Conservation (phyloP, 2,797 vertebrate genomes). For the Arnoldichthys spilopterus region DNA sequence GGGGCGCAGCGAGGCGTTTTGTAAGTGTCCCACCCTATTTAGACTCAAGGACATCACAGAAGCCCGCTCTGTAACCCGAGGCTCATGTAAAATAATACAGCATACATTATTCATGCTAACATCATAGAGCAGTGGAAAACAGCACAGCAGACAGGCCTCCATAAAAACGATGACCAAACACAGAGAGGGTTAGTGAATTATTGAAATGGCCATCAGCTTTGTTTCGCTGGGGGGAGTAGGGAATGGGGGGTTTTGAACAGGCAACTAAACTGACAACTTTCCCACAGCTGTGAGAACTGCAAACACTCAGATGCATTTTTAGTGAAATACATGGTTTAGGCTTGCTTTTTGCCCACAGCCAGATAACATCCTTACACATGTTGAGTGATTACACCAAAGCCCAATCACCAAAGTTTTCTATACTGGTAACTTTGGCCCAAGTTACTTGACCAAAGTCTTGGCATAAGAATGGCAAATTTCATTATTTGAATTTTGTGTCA, state of each 20-base stretch:
- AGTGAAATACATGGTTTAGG: neutral
- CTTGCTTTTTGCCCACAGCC: neutral
- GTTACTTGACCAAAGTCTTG: constrained; percentile 19
- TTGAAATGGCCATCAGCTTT: constrained; percentile 55
- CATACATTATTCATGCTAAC: constrained; percentile 64
- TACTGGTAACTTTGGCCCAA: neutral
- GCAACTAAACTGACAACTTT: constrained; percentile 26
- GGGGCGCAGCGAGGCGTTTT: constrained; percentile 43
- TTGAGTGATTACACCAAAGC: constrained; percentile 6
- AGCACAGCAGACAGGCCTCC: constrained; percentile 54
- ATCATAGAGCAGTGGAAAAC: constrained; percentile 59
- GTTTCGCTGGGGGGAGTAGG: constrained; percentile 32
- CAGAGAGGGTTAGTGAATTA: constrained; percentile 59
- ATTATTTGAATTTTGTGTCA: constrained; percentile 49
- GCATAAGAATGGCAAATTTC: constrained; percentile 43
- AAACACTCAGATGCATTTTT: constrained; percentile 5
- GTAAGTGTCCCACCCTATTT: constrained; percentile 54
- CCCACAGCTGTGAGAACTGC: neutral
- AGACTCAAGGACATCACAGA: constrained; percentile 50
- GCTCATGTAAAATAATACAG: constrained; percentile 61
- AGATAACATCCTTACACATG: neutral
- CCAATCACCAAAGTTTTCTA: too few relatives aligned
- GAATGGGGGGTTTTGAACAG: constrained; percentile 13
- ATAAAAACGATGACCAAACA: constrained; percentile 61
- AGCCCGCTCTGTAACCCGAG: constrained; percentile 47